phyloP scores from a whole-genome alignment of 1,140 invertebrate genomes.

The Drosophila virilis region DNA sequence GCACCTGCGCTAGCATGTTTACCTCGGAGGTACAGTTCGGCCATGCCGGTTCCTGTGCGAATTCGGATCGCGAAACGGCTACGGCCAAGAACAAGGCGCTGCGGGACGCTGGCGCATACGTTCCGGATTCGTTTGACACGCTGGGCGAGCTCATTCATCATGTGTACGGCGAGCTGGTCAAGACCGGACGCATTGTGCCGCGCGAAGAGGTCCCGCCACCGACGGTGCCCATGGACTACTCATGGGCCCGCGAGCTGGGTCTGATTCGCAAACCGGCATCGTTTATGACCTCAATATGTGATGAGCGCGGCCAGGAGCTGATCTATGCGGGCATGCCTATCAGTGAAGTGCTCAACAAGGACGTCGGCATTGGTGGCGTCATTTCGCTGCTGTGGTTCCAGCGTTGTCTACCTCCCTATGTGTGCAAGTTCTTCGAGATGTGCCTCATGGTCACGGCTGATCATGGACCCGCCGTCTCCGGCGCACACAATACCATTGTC shows the following conservation, averaged over 20 bases:
- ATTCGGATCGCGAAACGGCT: constrained; percentile 97
- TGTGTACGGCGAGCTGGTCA: constrained; percentile 93
- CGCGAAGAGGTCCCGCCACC: constrained; percentile 97
- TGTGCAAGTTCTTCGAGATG: constrained; percentile 99
- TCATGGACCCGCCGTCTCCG: constrained; percentile 99
- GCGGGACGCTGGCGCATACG: constrained; percentile 92
- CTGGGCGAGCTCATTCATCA: constrained; percentile 89
- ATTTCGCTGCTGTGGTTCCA: constrained; percentile 99
- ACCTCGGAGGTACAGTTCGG: constrained; percentile 99
- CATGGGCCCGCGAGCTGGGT: constrained; percentile 99
- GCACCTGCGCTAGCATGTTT: constrained; percentile 96
- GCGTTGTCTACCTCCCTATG: constrained; percentile 95
- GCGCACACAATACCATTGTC: constrained; percentile 99
- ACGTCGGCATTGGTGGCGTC: constrained; percentile 98
- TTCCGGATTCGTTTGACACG: constrained; percentile 97
- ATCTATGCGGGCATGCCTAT: constrained; percentile 99
- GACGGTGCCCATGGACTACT: constrained; percentile 99
- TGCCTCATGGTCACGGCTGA: constrained; percentile 99
- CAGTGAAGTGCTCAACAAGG: constrained; percentile 94
- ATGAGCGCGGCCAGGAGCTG: constrained; percentile 99
- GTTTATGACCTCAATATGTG: constrained; percentile 99
- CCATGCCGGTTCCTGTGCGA: constrained; percentile 99
- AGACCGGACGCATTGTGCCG: constrained; percentile 92
- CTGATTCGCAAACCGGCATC: constrained; percentile 99
- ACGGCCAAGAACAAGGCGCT: constrained; percentile 96